Base-by-base conservation (phyloP, 1,140 invertebrate genomes). In the Monomorium pharaonis region DNA sequence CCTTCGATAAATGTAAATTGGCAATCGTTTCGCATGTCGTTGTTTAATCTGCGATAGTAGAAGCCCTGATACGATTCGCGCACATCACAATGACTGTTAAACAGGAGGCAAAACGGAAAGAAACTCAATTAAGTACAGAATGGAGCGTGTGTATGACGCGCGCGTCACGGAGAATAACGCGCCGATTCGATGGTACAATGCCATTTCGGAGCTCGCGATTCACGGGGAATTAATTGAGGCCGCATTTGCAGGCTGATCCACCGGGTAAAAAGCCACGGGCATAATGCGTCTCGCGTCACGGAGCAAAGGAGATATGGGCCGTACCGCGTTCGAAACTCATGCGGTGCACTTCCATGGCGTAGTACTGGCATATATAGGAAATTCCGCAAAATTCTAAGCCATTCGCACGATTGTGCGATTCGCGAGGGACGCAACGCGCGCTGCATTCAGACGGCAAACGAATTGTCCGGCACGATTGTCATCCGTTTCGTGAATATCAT, bases 301-400 rank as follows among this genome's bases (percentile, higher is more conserved):
- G 47, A 67, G 30, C 37, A 81, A 72, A 81, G 37, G 10, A 21
- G 33, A 70, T 81, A 54, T 42, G 10, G 21, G 24, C 47, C 30
- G 24, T 12, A 67, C 3, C 65, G 49, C 65, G 16, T 24, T 83
- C 30, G 24, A 74, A 72, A 81, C 16, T 54, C 70, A 12, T 24
- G n/a, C 37, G 3, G 37, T 12, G 67, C 42, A 58, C 74, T 74
- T 30, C 33, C 21, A 6, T 62, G 56, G n/a, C 30, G 30, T 47
- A 47, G 62, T 54, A 18, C 33, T 24, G 33, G 7, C 12, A 30
- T 44, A 83, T 54, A 58, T 83, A 58, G 27, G 4, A 83, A 83
- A 83, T 83, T 74, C 51, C 78, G 12, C 27, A 60, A 83, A 83
- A 83, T 72, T 83, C 67, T 58, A 44, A 81, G 37, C 67, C 42